Base-by-base conservation (phyloP, 2,888 invertebrate species). In the Peribatodes rhomboidaria region DNA sequence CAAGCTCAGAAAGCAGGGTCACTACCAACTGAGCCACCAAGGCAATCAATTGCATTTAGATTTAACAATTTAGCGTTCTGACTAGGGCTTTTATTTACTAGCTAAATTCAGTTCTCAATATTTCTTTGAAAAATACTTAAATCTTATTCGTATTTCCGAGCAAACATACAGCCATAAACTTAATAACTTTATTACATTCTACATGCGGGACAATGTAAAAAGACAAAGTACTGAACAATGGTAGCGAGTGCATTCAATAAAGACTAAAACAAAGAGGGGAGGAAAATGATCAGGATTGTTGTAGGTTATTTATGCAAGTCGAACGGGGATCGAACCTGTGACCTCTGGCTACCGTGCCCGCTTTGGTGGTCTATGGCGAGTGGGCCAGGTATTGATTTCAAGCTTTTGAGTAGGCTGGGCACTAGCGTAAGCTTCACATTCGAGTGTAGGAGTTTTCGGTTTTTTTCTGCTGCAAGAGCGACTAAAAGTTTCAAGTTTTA, bases 311-410 rank as follows among this genome's bases (percentile, higher is more conserved):
- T 89, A 91, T 90, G 89, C 82, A 80, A 76, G 71, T 62, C 67
- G 64, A 71, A 71, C 75, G 70, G 71, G 81, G 77, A 77, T 80
- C 83, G 84, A 89, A 87, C 86, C 81, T 72, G 84, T 81, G 89
- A 89, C 89, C 89, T 76, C 83, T 79, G 76, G 89, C 90, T 89
- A 89, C 90, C 86, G 90, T 87, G 81, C 80, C 85, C 69, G 84
- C 75, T 75, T 74, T 77, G 89, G 89, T 89, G 89, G 89, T 88
- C 89, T 82, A 61, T 65, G 46, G 44, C 54, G 42, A 44, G 27
- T 9, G 9, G 9, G 16, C 20, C 31, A 55, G 39, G 1, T 8
- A 22, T 16, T 33, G 8, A 27, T 2, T 27, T 27, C 27, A 27
- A 27, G 27, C n/a, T n/a, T n/a, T n/a, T n/a, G n/a, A n/a, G n/a